These are phyloP conservation scores for Schizopygopsis malacanthus DNA, from an alignment of 2,797 vertebrate species.

Conservation along the genomic window DNA sequence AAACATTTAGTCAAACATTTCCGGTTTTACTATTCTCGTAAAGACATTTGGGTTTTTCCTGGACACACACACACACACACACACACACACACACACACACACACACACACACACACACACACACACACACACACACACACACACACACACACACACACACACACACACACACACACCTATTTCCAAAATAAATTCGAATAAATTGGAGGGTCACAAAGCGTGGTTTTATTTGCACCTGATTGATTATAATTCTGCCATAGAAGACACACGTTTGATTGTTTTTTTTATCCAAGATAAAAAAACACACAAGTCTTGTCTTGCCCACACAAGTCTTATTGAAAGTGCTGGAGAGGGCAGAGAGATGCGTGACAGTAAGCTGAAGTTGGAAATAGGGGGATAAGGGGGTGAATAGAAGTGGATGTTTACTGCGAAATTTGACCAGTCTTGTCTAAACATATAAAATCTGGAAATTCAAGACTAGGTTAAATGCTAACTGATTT, in stretches of 20 bases:
- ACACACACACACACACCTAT: background rate
- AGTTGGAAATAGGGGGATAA: background rate
- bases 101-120: too few species aligned
- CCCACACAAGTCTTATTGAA: constrained; percentile 51
- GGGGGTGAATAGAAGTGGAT: constrained; percentile 1
- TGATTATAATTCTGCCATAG: background rate
- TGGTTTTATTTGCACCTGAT: background rate
- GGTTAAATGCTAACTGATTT: background rate
- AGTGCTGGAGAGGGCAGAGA: background rate
- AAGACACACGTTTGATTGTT: too few species aligned
- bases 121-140: background rate
- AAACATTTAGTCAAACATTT: background rate
- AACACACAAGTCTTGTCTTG: constrained; percentile 9
- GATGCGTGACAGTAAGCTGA: constrained; percentile 46
- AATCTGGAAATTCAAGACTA: background rate
- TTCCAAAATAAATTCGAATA: background rate
- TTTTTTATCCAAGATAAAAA: background rate
- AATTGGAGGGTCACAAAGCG: background rate
- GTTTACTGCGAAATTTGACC: background rate
- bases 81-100: background rate
- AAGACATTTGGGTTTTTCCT: background rate
- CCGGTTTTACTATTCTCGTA: background rate
- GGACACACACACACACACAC: background rate
- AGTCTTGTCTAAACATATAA: background rate
- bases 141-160: too few species aligned